Conservation (phyloP, 2,888 invertebrate species). For the Melieria crassipennis region DNA sequence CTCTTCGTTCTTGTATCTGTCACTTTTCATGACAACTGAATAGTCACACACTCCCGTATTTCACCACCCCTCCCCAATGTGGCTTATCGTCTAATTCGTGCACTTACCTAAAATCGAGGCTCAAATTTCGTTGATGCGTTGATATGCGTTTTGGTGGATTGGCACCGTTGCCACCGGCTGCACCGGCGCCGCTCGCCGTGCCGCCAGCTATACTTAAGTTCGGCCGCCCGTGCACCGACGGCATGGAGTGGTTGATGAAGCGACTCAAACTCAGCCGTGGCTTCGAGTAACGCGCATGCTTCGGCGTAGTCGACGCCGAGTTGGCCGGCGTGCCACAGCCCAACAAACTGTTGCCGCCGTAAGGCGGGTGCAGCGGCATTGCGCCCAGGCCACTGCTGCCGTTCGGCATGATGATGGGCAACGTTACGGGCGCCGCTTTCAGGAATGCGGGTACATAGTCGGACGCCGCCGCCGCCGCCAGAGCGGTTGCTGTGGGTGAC, state of each 20-base stretch:
- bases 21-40: too few relatives aligned
- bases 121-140: conserved; percentile 86
- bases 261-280: conserved; percentile 64
- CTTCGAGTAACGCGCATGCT: conserved; percentile 62
- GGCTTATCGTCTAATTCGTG: neutral
- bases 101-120: conserved; percentile 84
- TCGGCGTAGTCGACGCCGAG: conserved; percentile 63
- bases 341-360: conserved; percentile 5
- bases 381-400: conserved; percentile 51
- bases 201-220: conserved; percentile 52
- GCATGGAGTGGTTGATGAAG: conserved; percentile 64
- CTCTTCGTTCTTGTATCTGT: too few relatives aligned
- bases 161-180: conserved; percentile 41
- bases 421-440: conserved; percentile 55
- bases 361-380: conserved; percentile 41
- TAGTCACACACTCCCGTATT: too few relatives aligned
- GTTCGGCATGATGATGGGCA: conserved; percentile 58
- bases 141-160: conserved; percentile 64
- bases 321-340: conserved; percentile 46
- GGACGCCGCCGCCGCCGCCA: conserved; percentile 36
- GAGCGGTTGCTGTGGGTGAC: conserved; percentile 43
- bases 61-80: too few relatives aligned
- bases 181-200: conserved; percentile 36
- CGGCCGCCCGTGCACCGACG: conserved; percentile 65
- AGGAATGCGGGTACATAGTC: conserved; percentile 57